phyloP scores from a whole-genome alignment of 2,113 vertebrate genomes.

The Ophiodon elongatus region DNA sequence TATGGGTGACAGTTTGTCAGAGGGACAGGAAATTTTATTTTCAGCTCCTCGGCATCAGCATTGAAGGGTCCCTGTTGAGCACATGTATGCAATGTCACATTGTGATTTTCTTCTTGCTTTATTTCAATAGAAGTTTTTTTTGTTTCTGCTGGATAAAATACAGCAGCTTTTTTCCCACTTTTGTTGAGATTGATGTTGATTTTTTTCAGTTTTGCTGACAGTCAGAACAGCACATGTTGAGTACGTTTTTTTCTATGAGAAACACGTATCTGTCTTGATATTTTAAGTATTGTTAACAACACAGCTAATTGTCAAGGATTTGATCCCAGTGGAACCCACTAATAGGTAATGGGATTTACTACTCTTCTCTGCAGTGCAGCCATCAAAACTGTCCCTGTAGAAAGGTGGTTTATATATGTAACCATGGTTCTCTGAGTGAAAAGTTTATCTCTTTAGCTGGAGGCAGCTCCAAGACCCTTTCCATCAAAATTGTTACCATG shows the following conservation, averaged over 20 bases:
- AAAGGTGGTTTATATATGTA: neutral
- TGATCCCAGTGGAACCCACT: neutral
- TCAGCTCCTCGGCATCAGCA: conserved; percentile 61
- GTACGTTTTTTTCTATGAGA: neutral
- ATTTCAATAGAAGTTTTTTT: neutral
- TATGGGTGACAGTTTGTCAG: conserved; percentile 68
- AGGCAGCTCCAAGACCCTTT: neutral
- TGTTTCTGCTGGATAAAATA: conserved; percentile 18
- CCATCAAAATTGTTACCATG: neutral
- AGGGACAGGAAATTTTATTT: conserved; percentile 72
- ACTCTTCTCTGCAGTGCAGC: neutral
- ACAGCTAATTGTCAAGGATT: conserved; percentile 10
- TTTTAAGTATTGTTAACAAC: neutral
- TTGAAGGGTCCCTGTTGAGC: conserved; percentile 51
- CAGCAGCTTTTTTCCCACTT: neutral
- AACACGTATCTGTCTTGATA: neutral
- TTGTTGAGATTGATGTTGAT: conserved; percentile 13
- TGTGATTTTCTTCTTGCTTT: neutral
- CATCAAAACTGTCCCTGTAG: neutral
- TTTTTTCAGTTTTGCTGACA: conserved; percentile 9
- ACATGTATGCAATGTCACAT: conserved; percentile 36
- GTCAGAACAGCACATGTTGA: neutral
- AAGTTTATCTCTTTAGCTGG: neutral
- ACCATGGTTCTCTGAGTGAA: neutral
- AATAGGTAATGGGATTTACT: neutral